A percentile compares a stretch with the other conserved stretches of the same genome.
phyloP scores from a whole-genome alignment of 2,888 invertebrate species.

The Abrostola tripartita region DNA sequence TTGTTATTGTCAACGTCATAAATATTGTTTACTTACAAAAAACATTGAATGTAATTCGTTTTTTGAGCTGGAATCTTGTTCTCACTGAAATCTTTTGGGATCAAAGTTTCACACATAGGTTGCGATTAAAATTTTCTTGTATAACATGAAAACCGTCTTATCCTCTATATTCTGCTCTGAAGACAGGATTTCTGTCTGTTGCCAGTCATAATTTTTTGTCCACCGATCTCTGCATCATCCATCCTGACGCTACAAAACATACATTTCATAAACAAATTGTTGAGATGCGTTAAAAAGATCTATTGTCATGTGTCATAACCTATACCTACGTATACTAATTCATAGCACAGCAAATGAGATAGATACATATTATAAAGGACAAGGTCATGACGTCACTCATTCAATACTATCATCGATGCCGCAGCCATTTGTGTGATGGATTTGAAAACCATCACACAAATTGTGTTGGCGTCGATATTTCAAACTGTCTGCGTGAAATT shows the following conservation, averaged over 20 bases:
- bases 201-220: too few relatives aligned
- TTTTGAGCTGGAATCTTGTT: not conserved
- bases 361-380: not conserved
- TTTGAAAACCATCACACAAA: constrained; percentile 39
- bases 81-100: not conserved
- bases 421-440: constrained; percentile 10
- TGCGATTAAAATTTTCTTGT: too few relatives aligned
- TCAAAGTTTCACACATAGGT: not conserved
- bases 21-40: constrained; percentile 40
- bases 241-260: too few relatives aligned
- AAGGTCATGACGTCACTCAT: constrained; percentile 2
- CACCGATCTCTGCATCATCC: too few relatives aligned
- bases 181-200: too few relatives aligned
- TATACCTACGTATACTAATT: too few relatives aligned
- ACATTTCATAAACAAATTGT: too few relatives aligned
- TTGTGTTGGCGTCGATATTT: constrained; percentile 42
- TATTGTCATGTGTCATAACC: too few relatives aligned
- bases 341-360: not conserved
- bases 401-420: not conserved
- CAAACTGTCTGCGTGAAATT: constrained; percentile 31
- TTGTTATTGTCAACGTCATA: constrained; percentile 45
- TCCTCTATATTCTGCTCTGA: too few relatives aligned
- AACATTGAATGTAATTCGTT: constrained; percentile 20
- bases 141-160: too few relatives aligned
- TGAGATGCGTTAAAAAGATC: too few relatives aligned